Evolutionary conservation across 2,888 invertebrate genomes (phyloP).

Genomic region (Argyresthia albistria): DNA sequence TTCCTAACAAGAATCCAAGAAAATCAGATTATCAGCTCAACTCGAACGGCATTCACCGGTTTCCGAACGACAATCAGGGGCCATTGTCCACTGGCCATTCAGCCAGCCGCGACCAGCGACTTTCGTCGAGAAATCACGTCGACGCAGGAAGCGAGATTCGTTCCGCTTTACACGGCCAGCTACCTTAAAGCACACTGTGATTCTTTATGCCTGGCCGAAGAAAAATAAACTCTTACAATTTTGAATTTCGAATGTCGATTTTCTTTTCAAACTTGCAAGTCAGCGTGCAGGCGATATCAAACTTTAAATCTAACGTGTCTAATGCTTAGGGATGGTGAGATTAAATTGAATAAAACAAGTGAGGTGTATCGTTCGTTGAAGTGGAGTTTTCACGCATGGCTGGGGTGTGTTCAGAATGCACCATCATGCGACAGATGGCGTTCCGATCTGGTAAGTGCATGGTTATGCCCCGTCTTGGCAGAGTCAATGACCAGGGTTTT

Average conservation of each 20-base stretch:
- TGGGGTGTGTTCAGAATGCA: conserved; percentile 36
- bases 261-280: neutral
- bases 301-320: neutral
- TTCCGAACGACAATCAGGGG: conserved; percentile 37
- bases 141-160: conserved; percentile 67
- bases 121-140: conserved; percentile 69
- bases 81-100: conserved; percentile 65
- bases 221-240: neutral
- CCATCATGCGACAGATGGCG: conserved; percentile 28
- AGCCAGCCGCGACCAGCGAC: conserved; percentile 26
- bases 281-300: neutral
- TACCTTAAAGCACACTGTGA: conserved; percentile 4
- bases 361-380: conserved; percentile 1
- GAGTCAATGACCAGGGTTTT: neutral
- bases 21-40: too few relatives aligned
- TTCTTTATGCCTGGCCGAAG: neutral
- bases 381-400: conserved; percentile 46
- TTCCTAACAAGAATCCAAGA: too few relatives aligned
- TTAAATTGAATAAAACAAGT: conserved; percentile 2
- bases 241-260: neutral
- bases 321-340: neutral
- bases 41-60: neutral
- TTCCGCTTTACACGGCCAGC: conserved; percentile 15
- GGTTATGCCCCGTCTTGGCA: neutral
- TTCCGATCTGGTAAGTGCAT: neutral